Base-by-base conservation (phyloP, 2,797 vertebrate species). In the Notolepis coatsorum region DNA sequence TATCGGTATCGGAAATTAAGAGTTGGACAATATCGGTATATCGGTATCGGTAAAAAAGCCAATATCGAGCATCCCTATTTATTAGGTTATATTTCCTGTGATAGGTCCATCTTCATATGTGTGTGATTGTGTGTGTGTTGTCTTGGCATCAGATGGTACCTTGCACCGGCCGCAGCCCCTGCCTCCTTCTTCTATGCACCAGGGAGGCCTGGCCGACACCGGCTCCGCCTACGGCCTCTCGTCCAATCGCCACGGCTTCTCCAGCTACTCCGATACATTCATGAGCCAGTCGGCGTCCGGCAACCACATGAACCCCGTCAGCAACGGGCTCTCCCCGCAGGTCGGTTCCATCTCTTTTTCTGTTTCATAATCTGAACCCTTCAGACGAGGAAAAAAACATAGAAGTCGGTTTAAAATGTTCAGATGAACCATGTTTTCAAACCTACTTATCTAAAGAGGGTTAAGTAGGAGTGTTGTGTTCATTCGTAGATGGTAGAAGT, bases 131-230 rank as follows among this genome's bases (percentile, higher is more conserved):
- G 39, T 46, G 3, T 70, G 46, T 82, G 57, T 28, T 54, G 55
- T 47, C 27, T 31, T 6, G 5, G 13, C 68, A 27, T 78, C 92
- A 98, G 98, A 99, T 2, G 96, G 92, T 42, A 99, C 98, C 0
- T 93, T 99, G 52, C 97, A 99, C 91, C 93, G 98, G 77, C 98
- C 98, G 21, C 98, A 99, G 82, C 98, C 98, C 4, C 91, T 99
- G 72, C 98, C 98, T 0, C 98, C 98, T 0, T 99, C 97, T 75
- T 96, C 96, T 89, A 99, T 99, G 97, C 98, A 99, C 88, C 98
- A 99, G 91, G 94, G 98, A 7, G 97, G 96, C 0, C 90, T 98
- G 0, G 90, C 95, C 46, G 94, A 93, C 61, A 77, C 93, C 84
- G 62, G 95, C 89, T 94, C 96, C 0, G 96, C 96, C 56, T 99